phyloP scores from a whole-genome alignment of 2,113 vertebrate species.

The Bufo gargarizans region DNA sequence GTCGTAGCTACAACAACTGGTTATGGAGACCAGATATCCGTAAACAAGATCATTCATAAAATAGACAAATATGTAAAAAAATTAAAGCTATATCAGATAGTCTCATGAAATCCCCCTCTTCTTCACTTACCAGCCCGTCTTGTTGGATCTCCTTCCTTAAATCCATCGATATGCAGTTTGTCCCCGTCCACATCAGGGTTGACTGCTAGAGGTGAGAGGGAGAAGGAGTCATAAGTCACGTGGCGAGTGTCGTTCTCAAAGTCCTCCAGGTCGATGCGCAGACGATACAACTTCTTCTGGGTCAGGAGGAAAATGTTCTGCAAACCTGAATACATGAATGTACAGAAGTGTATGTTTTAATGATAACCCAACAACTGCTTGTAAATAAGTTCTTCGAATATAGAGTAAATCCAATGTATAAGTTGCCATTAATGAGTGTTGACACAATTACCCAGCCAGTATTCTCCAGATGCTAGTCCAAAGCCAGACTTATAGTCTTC shows the following conservation, averaged over 20 bases:
- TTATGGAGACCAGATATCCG: too few species aligned
- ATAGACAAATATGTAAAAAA: too few species aligned
- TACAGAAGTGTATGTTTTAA: too few species aligned
- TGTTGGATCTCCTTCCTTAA: not conserved
- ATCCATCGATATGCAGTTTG: not conserved
- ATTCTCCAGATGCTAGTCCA: conserved; percentile 25
- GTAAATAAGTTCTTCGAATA: too few species aligned
- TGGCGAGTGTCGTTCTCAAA: not conserved
- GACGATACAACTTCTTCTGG: not conserved
- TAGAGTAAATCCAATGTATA: too few species aligned
- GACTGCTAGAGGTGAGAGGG: not conserved
- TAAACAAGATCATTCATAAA: too few species aligned
- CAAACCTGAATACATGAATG: not conserved
- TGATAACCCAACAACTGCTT: too few species aligned
- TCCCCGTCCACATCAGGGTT: conserved; percentile 11
- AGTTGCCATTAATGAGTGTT: too few species aligned
- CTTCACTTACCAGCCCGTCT: too few species aligned
- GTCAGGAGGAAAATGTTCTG: conserved; percentile 3
- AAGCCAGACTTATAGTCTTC: conserved; percentile 5
- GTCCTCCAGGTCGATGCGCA: conserved; percentile 1
- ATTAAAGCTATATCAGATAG: too few species aligned
- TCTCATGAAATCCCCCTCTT: too few species aligned
- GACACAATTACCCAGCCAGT: conserved; percentile 6
- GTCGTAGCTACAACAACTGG: too few species aligned
- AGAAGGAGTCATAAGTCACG: not conserved